phyloP scores from a whole-genome alignment of 2,888 invertebrate species.

The Drosophila nigricruria region DNA sequence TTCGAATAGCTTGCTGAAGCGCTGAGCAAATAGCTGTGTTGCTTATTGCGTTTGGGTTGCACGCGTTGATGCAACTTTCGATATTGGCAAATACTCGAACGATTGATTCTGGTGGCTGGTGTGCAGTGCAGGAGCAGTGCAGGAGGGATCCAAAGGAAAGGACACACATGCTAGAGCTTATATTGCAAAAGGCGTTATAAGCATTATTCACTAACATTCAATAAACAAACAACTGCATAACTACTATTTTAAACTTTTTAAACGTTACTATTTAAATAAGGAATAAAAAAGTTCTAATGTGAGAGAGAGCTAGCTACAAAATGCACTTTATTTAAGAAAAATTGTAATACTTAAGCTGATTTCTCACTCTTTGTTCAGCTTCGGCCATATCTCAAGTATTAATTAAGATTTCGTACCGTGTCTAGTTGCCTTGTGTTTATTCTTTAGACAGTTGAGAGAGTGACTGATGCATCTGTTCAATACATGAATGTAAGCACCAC shows the following conservation, averaged over 20 bases:
- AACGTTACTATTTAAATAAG: not conserved
- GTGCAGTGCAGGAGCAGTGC: not conserved
- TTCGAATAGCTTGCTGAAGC: conserved; percentile 44
- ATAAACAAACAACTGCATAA: conserved; percentile 19
- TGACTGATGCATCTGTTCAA: not conserved
- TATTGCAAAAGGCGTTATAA: conserved; percentile 16
- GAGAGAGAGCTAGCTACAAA: not conserved
- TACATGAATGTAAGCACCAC: not conserved
- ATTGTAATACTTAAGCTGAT: too few species aligned
- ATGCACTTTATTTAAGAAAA: too few species aligned
- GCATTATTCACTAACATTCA: conserved; percentile 14
- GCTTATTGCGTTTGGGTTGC: conserved; percentile 43
- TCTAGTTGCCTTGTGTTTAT: not conserved
- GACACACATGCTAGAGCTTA: conserved; percentile 5
- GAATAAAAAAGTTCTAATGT: not conserved
- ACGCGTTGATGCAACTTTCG: conserved; percentile 28
- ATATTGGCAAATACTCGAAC: conserved; percentile 42
- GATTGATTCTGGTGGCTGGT: conserved; percentile 1
- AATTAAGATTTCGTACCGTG: too few species aligned
- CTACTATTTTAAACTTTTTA: not conserved
- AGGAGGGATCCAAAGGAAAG: not conserved
- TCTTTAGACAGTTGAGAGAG: not conserved
- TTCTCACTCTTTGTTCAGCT: too few species aligned
- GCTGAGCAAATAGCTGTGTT: conserved; percentile 59
- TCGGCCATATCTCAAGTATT: not conserved